Evolutionary conservation across 2,113 vertebrate genomes (phyloP).

Genomic region (Psilopsiagon aymara): DNA sequence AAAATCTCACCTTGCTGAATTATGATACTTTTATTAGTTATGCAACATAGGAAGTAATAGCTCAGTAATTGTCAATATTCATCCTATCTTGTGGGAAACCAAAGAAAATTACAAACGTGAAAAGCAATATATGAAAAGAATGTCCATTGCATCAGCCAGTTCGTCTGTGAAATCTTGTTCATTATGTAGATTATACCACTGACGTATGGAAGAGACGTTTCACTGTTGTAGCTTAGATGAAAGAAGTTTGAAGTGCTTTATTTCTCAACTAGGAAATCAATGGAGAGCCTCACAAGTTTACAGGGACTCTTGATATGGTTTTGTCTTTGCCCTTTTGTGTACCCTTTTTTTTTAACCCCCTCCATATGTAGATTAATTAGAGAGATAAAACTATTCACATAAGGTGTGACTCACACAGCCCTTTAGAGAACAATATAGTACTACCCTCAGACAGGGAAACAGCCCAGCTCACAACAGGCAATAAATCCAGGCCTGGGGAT

Average conservation of each 20-base stretch:
- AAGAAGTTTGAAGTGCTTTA: not conserved
- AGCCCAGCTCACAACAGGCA: conserved; percentile 25
- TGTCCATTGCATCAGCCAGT: conserved; percentile 1
- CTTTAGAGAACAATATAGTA: conserved; percentile 20
- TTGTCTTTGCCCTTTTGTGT: conserved; percentile 2
- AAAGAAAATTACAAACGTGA: not conserved
- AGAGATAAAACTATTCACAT: conserved; percentile 15
- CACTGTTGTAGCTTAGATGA: not conserved
- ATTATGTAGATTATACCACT: conserved; percentile 13
- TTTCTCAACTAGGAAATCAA: not conserved
- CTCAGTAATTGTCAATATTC: conserved; percentile 18
- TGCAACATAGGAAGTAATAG: conserved; percentile 27
- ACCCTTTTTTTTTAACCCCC: not conserved
- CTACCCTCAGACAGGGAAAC: conserved; percentile 13
- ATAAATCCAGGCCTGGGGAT: conserved; percentile 10
- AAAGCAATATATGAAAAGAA: conserved; percentile 23
- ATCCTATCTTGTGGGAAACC: not conserved
- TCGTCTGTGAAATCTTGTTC: conserved; percentile 1
- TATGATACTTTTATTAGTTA: conserved; percentile 14
- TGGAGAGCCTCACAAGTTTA: not conserved
- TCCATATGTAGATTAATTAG: not conserved
- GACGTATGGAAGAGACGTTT: conserved; percentile 8
- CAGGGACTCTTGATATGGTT: not conserved
- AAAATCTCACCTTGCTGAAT: conserved; percentile 24
- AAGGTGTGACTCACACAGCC: conserved; percentile 23